These are phyloP conservation scores for Cairina moschata DNA, from an alignment of 2,113 vertebrate genomes.

Conservation along the genomic window DNA sequence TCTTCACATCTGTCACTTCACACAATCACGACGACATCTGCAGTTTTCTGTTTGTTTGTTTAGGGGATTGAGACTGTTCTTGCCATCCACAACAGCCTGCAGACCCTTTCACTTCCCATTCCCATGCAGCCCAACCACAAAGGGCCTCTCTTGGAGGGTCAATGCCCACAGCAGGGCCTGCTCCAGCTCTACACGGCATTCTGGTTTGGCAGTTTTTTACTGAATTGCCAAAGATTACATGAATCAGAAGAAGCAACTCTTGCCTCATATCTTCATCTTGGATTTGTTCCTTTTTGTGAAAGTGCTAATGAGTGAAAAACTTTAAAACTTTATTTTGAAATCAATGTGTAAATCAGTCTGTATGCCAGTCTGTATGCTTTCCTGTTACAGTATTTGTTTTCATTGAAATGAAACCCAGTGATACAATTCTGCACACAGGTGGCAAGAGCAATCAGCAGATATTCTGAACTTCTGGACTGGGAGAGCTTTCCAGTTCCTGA, in stretches of 20 bases:
- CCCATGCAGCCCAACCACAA: not conserved
- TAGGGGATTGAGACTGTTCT: not conserved
- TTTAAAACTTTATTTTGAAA: not conserved
- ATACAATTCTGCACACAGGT: not conserved
- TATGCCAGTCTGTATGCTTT: not conserved
- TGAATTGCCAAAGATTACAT: not conserved
- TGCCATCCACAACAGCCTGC: not conserved
- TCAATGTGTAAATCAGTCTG: not conserved
- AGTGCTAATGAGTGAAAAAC: not conserved
- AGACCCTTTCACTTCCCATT: not conserved
- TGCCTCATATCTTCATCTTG: not conserved
- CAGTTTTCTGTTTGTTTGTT: not conserved
- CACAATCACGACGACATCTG: rapidly evolving
- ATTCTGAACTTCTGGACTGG: not conserved
- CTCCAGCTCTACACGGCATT: not conserved
- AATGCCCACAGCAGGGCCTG: not conserved
- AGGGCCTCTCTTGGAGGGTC: not conserved
- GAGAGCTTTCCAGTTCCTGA: not conserved
- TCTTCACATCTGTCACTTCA: not conserved
- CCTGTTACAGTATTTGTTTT: not conserved
- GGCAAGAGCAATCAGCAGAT: not conserved
- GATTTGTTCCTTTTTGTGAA: not conserved
- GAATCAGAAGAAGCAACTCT: not conserved
- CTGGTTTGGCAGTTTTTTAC: not conserved
- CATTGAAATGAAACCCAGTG: not conserved